These are phyloP conservation scores for Neotoma lepida DNA, from an alignment of 2,113 vertebrate species.

Conservation along the genomic window DNA sequence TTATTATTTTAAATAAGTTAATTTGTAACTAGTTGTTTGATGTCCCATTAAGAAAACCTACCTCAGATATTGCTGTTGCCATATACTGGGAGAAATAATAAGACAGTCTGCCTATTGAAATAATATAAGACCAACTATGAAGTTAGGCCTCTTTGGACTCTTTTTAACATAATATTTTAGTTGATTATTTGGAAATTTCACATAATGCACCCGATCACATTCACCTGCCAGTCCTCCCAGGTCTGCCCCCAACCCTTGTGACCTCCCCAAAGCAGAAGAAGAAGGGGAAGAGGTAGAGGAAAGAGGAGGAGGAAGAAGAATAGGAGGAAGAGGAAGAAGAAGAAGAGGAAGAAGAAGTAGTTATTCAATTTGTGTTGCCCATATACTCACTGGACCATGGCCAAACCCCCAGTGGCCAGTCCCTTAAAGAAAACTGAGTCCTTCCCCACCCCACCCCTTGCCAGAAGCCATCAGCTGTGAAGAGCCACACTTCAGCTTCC, in stretches of 20 bases:
- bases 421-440: no score
- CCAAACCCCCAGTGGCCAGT: neutral
- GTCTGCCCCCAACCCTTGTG: no score
- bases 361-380: neutral
- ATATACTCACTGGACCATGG: neutral
- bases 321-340: rapidly evolving
- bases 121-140: constrained; percentile 22
- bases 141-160: neutral
- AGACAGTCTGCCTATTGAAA: neutral
- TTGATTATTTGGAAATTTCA: neutral
- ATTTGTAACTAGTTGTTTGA: neutral
- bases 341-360: no score
- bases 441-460: no score
- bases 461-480: neutral
- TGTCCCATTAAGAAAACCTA: constrained; percentile 9
- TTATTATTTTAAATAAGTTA: neutral
- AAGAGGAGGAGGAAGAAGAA: no score
- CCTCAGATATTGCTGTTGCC: neutral
- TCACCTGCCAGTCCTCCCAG: neutral
- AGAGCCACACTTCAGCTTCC: neutral
- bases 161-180: neutral
- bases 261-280: no score
- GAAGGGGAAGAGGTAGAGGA: no score
- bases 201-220: neutral
- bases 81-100: constrained; percentile 6